phyloP scores from a whole-genome alignment of 2,797 vertebrate genomes.

The Sitta carolinensis region DNA sequence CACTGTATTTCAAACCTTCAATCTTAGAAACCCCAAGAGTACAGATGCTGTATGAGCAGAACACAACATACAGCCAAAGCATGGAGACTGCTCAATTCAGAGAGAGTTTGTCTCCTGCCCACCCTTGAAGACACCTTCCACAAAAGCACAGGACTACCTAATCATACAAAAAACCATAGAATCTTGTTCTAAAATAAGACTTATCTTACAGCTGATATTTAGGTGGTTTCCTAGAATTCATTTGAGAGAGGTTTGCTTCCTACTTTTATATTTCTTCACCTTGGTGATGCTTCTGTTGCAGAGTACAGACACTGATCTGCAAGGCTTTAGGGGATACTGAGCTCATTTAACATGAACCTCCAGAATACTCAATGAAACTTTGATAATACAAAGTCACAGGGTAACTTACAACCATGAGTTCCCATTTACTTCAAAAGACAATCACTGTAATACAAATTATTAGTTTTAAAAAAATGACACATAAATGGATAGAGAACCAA shows the following conservation, averaged over 20 bases:
- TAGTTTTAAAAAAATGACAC: not conserved
- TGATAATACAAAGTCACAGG: not conserved
- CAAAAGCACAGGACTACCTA: not conserved
- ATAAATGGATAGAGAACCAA: not conserved
- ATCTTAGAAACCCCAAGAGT: not conserved
- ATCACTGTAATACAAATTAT: not conserved
- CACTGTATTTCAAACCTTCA: not conserved
- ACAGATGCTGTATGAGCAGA: not conserved
- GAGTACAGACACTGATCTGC: not conserved
- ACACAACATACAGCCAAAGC: not conserved
- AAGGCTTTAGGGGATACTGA: not conserved
- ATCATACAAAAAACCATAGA: rapidly evolving
- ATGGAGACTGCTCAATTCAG: not conserved
- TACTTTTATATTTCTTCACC: not conserved
- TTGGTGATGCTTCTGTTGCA: not conserved
- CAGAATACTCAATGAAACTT: not conserved
- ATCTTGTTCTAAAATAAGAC: not conserved
- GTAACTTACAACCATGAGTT: not conserved
- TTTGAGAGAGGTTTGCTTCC: not conserved
- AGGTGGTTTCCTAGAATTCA: not conserved
- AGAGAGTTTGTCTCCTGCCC: not conserved
- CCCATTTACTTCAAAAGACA: not conserved
- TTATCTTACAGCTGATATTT: not conserved
- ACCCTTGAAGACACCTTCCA: not conserved
- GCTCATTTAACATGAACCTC: not conserved